Percentiles rank a stretch among this genome's conserved stretches.
Conservation (phyloP, 2,888 invertebrate genomes). For the Leptinotarsa tumamoca region DNA sequence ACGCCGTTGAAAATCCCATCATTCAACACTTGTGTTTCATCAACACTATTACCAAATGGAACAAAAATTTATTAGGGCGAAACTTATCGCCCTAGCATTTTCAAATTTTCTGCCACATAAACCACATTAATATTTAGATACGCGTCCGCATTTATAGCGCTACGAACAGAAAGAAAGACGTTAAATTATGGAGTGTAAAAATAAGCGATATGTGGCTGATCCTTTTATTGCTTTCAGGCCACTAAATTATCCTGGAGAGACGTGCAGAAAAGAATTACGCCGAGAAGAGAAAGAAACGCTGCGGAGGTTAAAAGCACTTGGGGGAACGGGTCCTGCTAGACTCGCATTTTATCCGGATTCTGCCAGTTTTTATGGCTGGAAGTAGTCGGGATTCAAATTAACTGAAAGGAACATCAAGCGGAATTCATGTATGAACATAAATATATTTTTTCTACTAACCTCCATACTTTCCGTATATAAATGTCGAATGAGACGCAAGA, state of each 20-base stretch:
- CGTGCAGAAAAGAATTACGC: conserved; percentile 53
- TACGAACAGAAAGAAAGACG: conserved; percentile 55
- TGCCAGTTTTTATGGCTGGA: background rate
- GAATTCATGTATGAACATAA: conserved; percentile 6
- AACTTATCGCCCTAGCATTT: conserved; percentile 58
- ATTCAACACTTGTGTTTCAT: background rate
- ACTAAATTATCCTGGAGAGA: conserved; percentile 60
- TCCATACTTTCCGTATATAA: background rate
- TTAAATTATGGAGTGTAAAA: conserved; percentile 65
- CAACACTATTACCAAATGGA: conserved; percentile 32
- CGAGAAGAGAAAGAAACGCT: conserved; percentile 47
- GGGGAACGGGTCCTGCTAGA: conserved; percentile 35
- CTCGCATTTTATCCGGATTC: conserved; percentile 17
- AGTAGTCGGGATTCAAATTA: conserved; percentile 4
- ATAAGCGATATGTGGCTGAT: conserved; percentile 65
- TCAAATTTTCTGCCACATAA: conserved; percentile 63
- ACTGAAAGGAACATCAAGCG: conserved; percentile 3
- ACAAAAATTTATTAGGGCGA: conserved; percentile 57
- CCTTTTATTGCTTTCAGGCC: conserved; percentile 60
- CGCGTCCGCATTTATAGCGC: conserved; percentile 52
- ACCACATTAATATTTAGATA: conserved; percentile 62
- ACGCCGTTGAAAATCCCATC: background rate
- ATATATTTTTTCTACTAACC: background rate
- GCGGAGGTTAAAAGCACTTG: conserved; percentile 48
- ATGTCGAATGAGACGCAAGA: background rate